Percentiles rank a stretch among this genome's conserved stretches.
phyloP scores from a whole-genome alignment of 2,113 vertebrate genomes.

The Paramormyrops kingsleyae region DNA sequence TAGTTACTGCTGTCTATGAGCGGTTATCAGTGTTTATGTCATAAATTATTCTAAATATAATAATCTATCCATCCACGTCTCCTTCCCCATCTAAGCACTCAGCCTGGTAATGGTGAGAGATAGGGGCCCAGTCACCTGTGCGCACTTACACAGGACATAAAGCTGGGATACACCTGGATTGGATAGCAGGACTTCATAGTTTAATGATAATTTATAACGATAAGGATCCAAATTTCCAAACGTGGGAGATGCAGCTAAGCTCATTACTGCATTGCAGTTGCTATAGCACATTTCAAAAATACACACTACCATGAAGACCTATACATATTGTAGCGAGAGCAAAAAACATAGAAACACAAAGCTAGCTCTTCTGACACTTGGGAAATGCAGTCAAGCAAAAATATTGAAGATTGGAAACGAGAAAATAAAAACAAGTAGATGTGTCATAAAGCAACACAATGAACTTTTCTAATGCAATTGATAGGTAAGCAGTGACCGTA shows the following conservation, averaged over 20 bases:
- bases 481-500: neutral
- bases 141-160: neutral
- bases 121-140: neutral
- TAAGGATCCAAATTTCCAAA: neutral
- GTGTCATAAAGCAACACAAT: neutral
- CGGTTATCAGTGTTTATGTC: neutral
- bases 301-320: neutral
- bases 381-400: neutral
- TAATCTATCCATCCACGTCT: neutral
- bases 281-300: neutral
- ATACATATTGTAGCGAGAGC: neutral
- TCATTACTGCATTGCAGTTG: neutral
- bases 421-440: neutral
- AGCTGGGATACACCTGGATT: neutral
- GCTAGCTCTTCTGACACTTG: neutral
- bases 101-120: neutral
- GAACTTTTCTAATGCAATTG: neutral
- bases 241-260: neutral
- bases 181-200: neutral
- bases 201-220: neutral
- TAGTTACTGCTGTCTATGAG: neutral
- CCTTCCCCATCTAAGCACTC: neutral
- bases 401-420: neutral
- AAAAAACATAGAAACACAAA: neutral
- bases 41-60: neutral